These are phyloP conservation scores for Macrosiphum euphorbiae DNA, from an alignment of 2,888 invertebrate genomes.

Conservation along the genomic window DNA sequence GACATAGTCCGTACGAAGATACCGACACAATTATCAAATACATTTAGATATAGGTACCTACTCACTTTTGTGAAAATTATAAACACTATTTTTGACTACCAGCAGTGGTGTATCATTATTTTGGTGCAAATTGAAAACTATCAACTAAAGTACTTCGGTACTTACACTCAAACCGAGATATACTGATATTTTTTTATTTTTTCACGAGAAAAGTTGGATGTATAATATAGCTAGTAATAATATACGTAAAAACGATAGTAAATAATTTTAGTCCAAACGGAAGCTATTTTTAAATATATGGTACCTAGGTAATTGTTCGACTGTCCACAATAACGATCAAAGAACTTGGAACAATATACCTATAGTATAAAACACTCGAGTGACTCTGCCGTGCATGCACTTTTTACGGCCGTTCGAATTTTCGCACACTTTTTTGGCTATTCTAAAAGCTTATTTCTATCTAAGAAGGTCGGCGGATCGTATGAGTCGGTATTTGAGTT, in stretches of 20 bases:
- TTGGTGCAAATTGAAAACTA: too few relatives aligned
- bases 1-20: too few relatives aligned
- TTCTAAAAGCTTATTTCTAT: background rate
- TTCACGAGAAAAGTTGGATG: background rate
- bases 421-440: background rate
- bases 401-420: background rate
- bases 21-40: too few relatives aligned
- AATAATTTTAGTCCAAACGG: background rate
- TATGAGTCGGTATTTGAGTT: conserved; percentile 22
- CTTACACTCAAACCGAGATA: background rate
- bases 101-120: too few relatives aligned
- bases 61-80: too few relatives aligned
- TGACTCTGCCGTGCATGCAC: background rate
- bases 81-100: too few relatives aligned
- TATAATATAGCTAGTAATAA: background rate
- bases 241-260: background rate
- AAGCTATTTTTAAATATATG: too few relatives aligned
- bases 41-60: too few relatives aligned
- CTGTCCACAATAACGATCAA: background rate
- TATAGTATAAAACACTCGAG: background rate
- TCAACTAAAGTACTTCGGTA: background rate
- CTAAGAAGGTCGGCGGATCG: background rate
- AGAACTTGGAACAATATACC: background rate
- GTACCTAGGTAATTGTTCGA: background rate
- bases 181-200: background rate